These are phyloP conservation scores for Rhabdomys dilectus DNA, from an alignment of 2,113 vertebrate genomes.

Conservation along the genomic window DNA sequence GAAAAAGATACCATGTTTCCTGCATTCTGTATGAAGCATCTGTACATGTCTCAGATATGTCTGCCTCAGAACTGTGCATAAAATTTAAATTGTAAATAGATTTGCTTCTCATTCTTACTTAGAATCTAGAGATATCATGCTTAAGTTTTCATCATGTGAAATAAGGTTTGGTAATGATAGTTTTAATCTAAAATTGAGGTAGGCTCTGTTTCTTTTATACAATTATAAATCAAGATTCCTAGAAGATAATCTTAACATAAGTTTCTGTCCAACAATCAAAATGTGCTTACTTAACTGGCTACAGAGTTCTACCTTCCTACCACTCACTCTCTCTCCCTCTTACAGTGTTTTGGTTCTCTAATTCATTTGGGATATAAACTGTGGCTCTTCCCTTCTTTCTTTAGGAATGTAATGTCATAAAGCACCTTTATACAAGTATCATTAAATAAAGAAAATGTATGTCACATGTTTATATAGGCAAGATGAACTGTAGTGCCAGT, in stretches of 20 bases:
- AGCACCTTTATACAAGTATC: background rate
- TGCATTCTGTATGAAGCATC: background rate
- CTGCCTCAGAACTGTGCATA: background rate
- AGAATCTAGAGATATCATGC: background rate
- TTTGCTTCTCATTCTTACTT: slow-evolving; percentile 8
- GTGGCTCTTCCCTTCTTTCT: background rate
- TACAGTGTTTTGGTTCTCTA: background rate
- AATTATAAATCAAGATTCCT: background rate
- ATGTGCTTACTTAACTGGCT: background rate
- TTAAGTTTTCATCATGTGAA: background rate
- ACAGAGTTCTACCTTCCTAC: background rate
- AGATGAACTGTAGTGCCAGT: background rate
- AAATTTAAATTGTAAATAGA: slow-evolving; percentile 27
- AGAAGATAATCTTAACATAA: background rate
- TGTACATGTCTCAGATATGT: background rate
- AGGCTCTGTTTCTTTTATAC: background rate
- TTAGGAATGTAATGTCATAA: background rate
- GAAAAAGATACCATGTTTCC: background rate
- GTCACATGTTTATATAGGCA: background rate
- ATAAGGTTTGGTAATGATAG: background rate
- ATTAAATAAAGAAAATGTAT: no score
- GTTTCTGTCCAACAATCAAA: background rate
- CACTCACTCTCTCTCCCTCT: background rate
- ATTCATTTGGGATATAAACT: background rate
- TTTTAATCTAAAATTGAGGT: background rate